Evolutionary conservation across 1,140 invertebrate genomes (phyloP).

Genomic region (roundworm (Caenorhabditis elegans)): WBcel235 BX284602.5:6606001-6606500

Average conservation of each 20-base stretch:
- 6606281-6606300: constrained; percentile 39
- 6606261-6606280: constrained; percentile 42
- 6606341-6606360: constrained; percentile 32
- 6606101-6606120: constrained; percentile 42
- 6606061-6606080: constrained; percentile 41
- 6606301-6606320: constrained; percentile 29
- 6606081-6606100: not conserved
- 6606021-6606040: constrained; percentile 7
- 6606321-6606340: constrained; percentile 41
- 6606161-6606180: constrained; percentile 41
- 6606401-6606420: constrained; percentile 29
- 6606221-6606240: constrained; percentile 33
- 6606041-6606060: constrained; percentile 29
- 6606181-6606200: constrained; percentile 42
- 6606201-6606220: constrained; percentile 47
- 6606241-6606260: constrained; percentile 45
- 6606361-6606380: constrained; percentile 26
- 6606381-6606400: constrained; percentile 46
- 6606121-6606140: constrained; percentile 48
- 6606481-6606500: constrained; percentile 44
- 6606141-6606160: constrained; percentile 43
- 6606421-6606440: constrained; percentile 20
- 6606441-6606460: constrained; percentile 34
- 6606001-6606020: constrained; percentile 18
- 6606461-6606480: constrained; percentile 48